Evolutionary conservation across 2,797 vertebrate species (phyloP).

Genomic region (Cuniculus paca): DNA sequence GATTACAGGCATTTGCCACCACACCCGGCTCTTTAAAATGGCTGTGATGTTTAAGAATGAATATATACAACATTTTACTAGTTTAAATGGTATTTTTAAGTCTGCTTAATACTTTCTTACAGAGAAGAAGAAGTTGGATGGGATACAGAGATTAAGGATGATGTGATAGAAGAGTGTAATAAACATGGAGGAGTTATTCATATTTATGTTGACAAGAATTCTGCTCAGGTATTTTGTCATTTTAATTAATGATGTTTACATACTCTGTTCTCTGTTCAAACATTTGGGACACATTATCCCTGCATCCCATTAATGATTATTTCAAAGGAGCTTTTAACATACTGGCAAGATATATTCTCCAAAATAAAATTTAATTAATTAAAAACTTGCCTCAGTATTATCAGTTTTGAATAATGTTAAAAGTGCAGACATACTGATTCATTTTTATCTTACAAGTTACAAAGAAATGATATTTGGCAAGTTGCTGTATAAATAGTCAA

Average conservation of each 20-base stretch:
- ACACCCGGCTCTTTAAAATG: neutral
- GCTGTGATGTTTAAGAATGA: neutral
- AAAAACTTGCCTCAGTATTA: neutral
- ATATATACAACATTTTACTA: neutral
- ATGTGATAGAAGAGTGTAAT: constrained; percentile 99
- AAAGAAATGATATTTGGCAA: neutral
- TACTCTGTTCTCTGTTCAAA: neutral
- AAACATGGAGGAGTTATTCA: constrained; percentile 98
- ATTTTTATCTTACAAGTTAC: neutral
- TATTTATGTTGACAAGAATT: constrained; percentile 98
- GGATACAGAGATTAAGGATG: constrained; percentile 97
- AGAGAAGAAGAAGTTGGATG: constrained; percentile 96
- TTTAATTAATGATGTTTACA: neutral
- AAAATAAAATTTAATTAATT: neutral
- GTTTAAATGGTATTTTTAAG: neutral
- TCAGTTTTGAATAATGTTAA: neutral
- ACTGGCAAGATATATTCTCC: neutral
- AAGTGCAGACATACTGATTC: neutral
- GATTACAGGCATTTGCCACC: neutral
- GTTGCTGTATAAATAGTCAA: neutral
- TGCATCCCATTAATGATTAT: neutral
- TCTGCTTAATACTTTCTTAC: constrained; percentile 55
- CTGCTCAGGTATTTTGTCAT: constrained; percentile 92
- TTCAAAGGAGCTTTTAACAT: neutral
- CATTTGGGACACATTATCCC: neutral